Evolutionary conservation across 2,888 invertebrate species (phyloP).

Genomic region (Ypsolopha sequella): DNA sequence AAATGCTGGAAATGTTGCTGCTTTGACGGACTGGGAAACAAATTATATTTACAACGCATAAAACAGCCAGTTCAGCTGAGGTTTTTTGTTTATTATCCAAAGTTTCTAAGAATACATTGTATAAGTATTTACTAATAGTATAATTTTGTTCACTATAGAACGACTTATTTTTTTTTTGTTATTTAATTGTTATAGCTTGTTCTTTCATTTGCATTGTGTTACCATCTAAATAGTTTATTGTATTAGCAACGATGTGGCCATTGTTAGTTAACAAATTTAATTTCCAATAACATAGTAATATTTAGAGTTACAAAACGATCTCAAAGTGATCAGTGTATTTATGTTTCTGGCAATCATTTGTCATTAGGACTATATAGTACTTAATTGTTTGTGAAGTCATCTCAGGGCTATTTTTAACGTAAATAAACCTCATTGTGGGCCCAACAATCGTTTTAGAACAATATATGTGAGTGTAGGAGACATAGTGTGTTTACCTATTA

Average conservation of each 20-base stretch:
- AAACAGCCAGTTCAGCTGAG: neutral
- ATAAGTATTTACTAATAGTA: constrained; percentile 3
- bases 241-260: constrained; percentile 48
- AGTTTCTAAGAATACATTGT: constrained; percentile 26
- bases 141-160: constrained; percentile 6
- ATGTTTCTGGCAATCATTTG: constrained; percentile 35
- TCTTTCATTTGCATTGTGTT: constrained; percentile 45
- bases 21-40: neutral
- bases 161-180: constrained; percentile 21
- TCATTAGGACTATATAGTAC: constrained; percentile 1
- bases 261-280: constrained; percentile 30
- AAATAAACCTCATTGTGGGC: neutral
- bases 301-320: constrained; percentile 40
- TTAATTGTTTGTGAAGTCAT: constrained; percentile 1
- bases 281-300: constrained; percentile 2
- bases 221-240: constrained; percentile 37
- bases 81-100: constrained; percentile 1
- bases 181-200: constrained; percentile 34
- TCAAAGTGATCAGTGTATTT: constrained; percentile 69
- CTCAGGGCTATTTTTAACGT: neutral
- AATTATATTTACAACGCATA: neutral
- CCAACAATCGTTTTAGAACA: neutral
- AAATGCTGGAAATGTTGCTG: neutral
- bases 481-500: neutral
- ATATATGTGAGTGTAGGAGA: neutral